Evolutionary conservation across 2,888 invertebrate species (phyloP), one percentile per base, ranked within the genome.

Genomic region (Harpalus rubripes): DNA sequence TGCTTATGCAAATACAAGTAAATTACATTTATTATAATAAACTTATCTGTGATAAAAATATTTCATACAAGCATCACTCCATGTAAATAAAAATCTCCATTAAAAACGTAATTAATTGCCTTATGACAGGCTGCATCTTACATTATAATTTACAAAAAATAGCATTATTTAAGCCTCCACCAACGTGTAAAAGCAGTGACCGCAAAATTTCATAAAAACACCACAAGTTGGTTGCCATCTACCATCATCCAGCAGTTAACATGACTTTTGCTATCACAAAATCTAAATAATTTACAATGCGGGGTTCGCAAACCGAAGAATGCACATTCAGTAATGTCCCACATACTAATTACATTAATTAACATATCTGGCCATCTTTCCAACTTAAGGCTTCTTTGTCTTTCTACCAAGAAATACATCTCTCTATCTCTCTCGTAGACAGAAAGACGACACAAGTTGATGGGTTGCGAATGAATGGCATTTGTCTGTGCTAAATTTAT

Each of bases 401-500:
- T 22, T 41, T 44, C 59, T 78, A 41, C 44, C 32, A 52, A 26
- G 59, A 56, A 78, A 7, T 15, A 10, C n/a, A 58, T 78, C 26
- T 39, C 10, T 12, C 15, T 41, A 16, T 80, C 80, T 80, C 15
- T 78, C 44, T 63, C 76, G 32, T 22, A 39, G 61, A 22, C 32
- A 39, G 59, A n/a, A 52, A 74, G 83, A 82, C 82, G 84, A 63
- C 65, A 74, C 56, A 41, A 74, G 26, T 56, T 76, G 63, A 32
- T 78, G 61, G 59, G n/a, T 61, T 78, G 84, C 85, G 86, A 87
- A 88, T 88, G 88, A 88, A 88, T 87, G 88, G 86, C 83, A 87
- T 86, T 87, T 88, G 88, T 88, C 88, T 88, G 87, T 86, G 88
- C 88, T 89, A 88, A 89, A 89, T 89, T 89, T 88, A 88, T 88